Conservation (phyloP, 2,113 vertebrate genomes). For the Caretta caretta region DNA sequence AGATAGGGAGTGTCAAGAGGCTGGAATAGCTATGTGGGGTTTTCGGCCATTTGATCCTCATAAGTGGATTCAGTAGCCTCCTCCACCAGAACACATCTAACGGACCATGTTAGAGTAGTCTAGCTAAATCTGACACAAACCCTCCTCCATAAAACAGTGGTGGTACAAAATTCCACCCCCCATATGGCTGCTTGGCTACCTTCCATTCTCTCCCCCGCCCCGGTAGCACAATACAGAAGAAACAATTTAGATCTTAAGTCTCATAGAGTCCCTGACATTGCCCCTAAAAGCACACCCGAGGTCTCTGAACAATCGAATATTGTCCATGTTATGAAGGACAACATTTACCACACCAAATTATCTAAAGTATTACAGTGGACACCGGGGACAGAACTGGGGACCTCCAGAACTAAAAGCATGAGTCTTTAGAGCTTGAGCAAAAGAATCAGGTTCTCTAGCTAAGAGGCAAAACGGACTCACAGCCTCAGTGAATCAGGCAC, state of each 20-base stretch:
- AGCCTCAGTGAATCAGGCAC: not conserved
- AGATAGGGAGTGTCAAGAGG: not conserved
- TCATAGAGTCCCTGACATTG: not conserved
- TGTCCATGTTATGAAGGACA: not conserved
- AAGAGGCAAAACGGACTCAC: not conserved
- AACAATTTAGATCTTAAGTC: not conserved
- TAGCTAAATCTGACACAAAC: not conserved
- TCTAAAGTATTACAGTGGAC: not conserved
- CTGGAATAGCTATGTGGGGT: not conserved
- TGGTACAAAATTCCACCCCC: not conserved
- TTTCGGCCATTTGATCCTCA: not conserved
- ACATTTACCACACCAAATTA: not conserved
- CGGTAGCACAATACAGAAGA: not conserved
- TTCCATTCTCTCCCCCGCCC: not conserved
- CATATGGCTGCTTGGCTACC: rapidly evolving
- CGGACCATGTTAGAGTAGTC: not conserved
- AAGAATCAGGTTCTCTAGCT: not conserved
- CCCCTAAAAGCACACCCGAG: not conserved
- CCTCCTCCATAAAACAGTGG: not conserved
- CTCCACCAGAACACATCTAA: not conserved
- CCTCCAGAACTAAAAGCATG: not conserved
- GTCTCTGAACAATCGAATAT: not conserved
- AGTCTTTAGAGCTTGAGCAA: not conserved
- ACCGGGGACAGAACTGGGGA: not conserved
- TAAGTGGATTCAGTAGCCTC: not conserved